Base-by-base conservation (phyloP, 92 coral and sea anemone genomes). In the Zoanthus solanderi region DNA sequence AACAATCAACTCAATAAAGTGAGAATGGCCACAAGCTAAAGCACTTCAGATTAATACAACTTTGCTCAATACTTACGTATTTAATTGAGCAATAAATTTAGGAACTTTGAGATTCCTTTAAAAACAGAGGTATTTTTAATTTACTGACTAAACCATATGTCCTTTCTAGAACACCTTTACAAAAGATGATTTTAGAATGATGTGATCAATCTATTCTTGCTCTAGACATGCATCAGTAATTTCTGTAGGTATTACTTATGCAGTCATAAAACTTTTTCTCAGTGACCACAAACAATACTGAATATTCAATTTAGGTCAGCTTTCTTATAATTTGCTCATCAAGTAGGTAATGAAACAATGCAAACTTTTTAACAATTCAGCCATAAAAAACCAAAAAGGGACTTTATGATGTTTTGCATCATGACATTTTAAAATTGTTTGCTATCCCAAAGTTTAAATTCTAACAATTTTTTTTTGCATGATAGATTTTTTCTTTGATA, bases 141-240 rank as follows among this genome's bases (percentile, higher is more conserved):
- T 14, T 58, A 58, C 65, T 15, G 66, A 5, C n/a, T 23, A 69
- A 34, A 31, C 17, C 12, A 34, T 23, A 10, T 69, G 16, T 69
- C 9, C 3, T 5, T 9, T 10, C 46, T 10, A 30, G 16, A 69
- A 30, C 11, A 52, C 6, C 32, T 15, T 0, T 4, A 52, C 37
- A 28, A 37, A 37, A 37, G 61, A 47, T 17, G 61, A 13, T 76
- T 48, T 61, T n/a, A 28, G 44, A 18, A 50, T 16, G 10, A 48
- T n/a, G 80, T 14, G 63, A 47, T 31, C 50, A 76, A 76, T 76
- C 23, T 50, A 76, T 50, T 76, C 37, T 34, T 73, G 29, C n/a
- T 46, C 57, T 46, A 47, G 17, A 28, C 15, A 74, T 23, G 30
- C 45, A 69, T 34, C 28, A 63, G 10, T 17, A 3, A 7, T n/a